phyloP scores from a whole-genome alignment of 2,113 vertebrate species.

The Macquaria australasica region DNA sequence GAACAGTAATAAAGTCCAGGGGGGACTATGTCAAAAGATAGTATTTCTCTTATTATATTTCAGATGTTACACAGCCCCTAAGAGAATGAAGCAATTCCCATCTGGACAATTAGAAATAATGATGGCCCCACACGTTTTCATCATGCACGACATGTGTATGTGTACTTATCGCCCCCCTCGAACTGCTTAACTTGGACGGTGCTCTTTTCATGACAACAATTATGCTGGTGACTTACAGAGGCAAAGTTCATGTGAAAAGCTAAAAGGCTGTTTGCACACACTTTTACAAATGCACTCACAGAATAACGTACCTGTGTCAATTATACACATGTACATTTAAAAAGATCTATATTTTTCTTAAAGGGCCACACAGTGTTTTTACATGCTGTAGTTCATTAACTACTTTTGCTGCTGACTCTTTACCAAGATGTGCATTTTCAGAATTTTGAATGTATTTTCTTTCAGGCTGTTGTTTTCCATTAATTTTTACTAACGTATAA shows the following conservation, averaged over 20 bases:
- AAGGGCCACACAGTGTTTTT: background rate
- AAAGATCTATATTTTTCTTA: background rate
- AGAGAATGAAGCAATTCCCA: slow-evolving; percentile 17
- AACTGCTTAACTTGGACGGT: background rate
- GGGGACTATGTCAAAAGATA: background rate
- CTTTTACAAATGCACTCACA: background rate
- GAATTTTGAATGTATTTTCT: background rate
- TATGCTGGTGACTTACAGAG: slow-evolving; percentile 1
- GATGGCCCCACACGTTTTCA: background rate
- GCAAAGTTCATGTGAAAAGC: slow-evolving; percentile 11
- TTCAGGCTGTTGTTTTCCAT: background rate
- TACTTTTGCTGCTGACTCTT: background rate
- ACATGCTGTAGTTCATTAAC: background rate
- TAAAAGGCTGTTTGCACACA: slow-evolving; percentile 6
- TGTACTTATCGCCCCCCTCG: background rate
- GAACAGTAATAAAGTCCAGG: slow-evolving; percentile 17
- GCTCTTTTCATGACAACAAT: slow-evolving; percentile 30
- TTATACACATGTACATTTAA: background rate
- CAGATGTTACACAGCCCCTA: background rate
- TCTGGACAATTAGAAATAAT: slow-evolving; percentile 10
- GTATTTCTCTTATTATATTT: background rate
- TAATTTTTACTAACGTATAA: background rate
- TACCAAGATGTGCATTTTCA: background rate
- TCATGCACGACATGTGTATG: background rate
- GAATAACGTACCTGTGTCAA: background rate